Evolutionary conservation across 2,113 vertebrate genomes (phyloP).

Genomic region (Pluvianellus socialis): DNA sequence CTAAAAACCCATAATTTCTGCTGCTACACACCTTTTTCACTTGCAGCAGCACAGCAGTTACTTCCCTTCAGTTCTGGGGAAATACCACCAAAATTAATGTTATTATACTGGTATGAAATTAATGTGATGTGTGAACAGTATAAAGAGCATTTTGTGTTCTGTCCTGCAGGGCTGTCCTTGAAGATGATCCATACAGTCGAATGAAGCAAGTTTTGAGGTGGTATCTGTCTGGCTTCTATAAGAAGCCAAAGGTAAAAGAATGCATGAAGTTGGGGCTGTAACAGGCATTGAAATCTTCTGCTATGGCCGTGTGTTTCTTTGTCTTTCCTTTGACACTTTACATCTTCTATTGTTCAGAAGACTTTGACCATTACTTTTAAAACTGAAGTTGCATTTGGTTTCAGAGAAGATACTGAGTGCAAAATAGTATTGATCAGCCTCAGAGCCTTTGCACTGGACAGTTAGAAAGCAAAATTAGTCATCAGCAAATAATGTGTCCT

Average conservation of each 20-base stretch:
- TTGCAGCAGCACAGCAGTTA: not conserved
- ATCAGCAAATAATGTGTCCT: not conserved
- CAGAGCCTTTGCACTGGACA: not conserved
- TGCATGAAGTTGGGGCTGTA: not conserved
- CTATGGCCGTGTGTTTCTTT: not conserved
- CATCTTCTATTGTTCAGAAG: not conserved
- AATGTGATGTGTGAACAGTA: not conserved
- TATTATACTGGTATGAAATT: not conserved
- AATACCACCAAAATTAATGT: not conserved
- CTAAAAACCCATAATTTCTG: not conserved
- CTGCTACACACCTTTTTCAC: not conserved
- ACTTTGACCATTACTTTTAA: not conserved
- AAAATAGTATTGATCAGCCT: not conserved
- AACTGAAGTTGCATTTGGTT: not conserved
- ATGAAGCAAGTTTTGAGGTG: conserved; percentile 90
- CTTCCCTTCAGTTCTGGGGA: not conserved
- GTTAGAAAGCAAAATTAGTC: not conserved
- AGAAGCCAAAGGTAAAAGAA: conserved; percentile 90
- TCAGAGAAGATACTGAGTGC: not conserved
- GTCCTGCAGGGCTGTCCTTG: conserved; percentile 78
- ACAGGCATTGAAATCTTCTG: not conserved
- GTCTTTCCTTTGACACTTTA: not conserved
- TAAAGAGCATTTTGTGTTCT: not conserved
- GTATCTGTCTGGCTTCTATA: conserved; percentile 96
- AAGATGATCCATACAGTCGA: conserved; percentile 85